Conservation (phyloP, 2,888 invertebrate genomes). For the Trichacis sp. region DNA sequence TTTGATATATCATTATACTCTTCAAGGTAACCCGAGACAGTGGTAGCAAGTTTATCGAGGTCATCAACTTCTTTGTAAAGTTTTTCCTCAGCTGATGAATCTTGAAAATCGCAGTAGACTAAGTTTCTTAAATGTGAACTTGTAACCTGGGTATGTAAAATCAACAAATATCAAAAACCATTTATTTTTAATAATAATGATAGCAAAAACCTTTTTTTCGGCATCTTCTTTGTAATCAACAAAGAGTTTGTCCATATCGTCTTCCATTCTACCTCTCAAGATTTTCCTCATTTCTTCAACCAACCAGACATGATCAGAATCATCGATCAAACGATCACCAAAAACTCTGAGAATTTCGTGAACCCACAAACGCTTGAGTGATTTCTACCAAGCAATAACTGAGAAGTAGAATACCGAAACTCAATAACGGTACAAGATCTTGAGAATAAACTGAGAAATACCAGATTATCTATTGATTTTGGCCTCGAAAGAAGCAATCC, state of each 20-base stretch:
- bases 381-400: too few relatives aligned
- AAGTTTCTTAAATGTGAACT: slow-evolving; percentile 87
- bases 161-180: neutral
- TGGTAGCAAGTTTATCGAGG: slow-evolving; percentile 80
- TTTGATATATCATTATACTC: slow-evolving; percentile 96
- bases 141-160: slow-evolving; percentile 60
- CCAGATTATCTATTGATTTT: slow-evolving; percentile 84
- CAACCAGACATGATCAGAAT: slow-evolving; percentile 84
- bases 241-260: slow-evolving; percentile 80
- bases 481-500: slow-evolving; percentile 91
- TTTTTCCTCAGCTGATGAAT: slow-evolving; percentile 75
- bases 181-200: neutral
- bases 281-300: slow-evolving; percentile 78
- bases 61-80: slow-evolving; percentile 81
- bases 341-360: slow-evolving; percentile 94
- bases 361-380: slow-evolving; percentile 93
- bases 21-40: slow-evolving; percentile 87
- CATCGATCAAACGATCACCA: slow-evolving; percentile 91
- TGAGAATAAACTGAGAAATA: too few relatives aligned
- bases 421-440: too few relatives aligned
- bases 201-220: slow-evolving; percentile 7
- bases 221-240: slow-evolving; percentile 76
- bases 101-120: slow-evolving; percentile 94
- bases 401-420: too few relatives aligned
- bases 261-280: slow-evolving; percentile 73